These are phyloP conservation scores for Calcarius ornatus DNA, from an alignment of 2,113 vertebrate genomes.

Conservation along the genomic window DNA sequence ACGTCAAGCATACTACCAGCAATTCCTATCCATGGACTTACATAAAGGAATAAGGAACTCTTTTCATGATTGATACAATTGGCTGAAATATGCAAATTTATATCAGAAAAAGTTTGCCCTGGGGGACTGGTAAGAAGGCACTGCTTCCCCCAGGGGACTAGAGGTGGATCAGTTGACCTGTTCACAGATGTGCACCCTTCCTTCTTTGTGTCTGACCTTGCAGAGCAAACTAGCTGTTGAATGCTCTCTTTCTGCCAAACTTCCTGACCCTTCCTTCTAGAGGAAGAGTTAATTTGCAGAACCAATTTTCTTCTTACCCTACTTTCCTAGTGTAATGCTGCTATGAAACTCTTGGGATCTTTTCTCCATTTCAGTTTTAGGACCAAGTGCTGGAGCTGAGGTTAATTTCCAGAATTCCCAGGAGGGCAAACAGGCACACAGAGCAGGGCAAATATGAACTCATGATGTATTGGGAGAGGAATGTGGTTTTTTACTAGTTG, in stretches of 20 bases:
- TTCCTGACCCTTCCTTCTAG: background rate
- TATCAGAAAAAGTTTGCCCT: background rate
- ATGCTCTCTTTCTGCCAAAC: background rate
- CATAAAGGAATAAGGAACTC: background rate
- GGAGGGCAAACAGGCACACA: background rate
- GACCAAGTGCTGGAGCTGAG: background rate
- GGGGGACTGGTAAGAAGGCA: background rate
- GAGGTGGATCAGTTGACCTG: background rate
- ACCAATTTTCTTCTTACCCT: background rate
- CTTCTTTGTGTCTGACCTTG: background rate
- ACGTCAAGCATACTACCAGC: background rate
- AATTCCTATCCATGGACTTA: background rate
- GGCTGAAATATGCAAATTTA: background rate
- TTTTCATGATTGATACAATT: background rate
- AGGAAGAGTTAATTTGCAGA: background rate
- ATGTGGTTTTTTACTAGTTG: background rate
- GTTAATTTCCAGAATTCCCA: background rate
- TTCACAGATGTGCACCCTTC: background rate
- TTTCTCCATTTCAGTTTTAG: background rate
- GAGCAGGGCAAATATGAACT: background rate
- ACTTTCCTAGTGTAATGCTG: background rate
- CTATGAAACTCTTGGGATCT: background rate
- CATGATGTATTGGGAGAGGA: background rate
- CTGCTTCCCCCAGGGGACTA: background rate
- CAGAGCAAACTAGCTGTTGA: background rate